A percentile compares a stretch with the other conserved stretches of the same genome.
Evolutionary conservation across 2,888 invertebrate genomes (phyloP).

Genomic region (Phengaris arion): DNA sequence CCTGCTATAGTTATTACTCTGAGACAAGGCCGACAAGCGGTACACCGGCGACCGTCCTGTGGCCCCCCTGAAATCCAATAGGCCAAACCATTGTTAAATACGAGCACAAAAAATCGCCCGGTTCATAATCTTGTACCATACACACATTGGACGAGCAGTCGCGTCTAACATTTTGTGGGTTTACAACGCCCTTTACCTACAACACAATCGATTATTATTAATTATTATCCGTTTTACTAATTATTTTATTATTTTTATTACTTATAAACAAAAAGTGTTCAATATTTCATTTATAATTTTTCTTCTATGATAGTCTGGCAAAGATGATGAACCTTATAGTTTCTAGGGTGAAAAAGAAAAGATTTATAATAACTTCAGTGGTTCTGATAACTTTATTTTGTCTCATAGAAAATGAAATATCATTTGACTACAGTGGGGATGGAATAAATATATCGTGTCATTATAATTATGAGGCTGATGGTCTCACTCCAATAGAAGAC

Average conservation of each 20-base stretch:
- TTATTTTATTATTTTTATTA: background rate
- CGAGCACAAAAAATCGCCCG: background rate
- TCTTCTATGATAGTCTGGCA: background rate
- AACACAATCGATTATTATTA: background rate
- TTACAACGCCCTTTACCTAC: background rate
- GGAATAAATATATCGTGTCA: conserved; percentile 42
- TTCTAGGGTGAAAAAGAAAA: background rate
- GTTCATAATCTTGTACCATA: background rate
- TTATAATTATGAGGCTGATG: conserved; percentile 38
- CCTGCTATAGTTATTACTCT: too few species aligned
- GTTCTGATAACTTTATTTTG: background rate
- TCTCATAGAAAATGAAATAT: background rate
- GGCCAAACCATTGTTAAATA: background rate
- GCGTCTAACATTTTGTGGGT: background rate
- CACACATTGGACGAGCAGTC: background rate
- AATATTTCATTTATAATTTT: background rate
- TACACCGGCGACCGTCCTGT: too few species aligned
- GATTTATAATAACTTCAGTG: background rate
- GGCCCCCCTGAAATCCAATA: too few species aligned
- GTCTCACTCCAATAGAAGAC: conserved; percentile 44
- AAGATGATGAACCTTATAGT: background rate
- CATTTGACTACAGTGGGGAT: background rate
- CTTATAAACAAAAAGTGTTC: background rate
- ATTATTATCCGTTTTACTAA: background rate
- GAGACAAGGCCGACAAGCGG: too few species aligned